phyloP scores from a whole-genome alignment of 2,888 invertebrate genomes.

The Acanthoscelides obtectus region DNA sequence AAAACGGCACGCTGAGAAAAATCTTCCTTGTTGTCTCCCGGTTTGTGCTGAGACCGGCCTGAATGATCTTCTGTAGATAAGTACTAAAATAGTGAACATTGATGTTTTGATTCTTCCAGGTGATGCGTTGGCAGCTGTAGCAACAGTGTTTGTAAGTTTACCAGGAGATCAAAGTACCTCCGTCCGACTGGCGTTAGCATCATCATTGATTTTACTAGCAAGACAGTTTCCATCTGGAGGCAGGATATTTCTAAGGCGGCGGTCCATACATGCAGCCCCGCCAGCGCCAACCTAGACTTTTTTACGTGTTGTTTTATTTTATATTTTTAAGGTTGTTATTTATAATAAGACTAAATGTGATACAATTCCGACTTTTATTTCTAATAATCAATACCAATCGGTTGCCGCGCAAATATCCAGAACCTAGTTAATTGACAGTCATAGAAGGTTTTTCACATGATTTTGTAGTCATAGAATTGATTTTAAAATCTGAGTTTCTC shows the following conservation, averaged over 20 bases:
- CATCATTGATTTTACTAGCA: constrained; percentile 69
- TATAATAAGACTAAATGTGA: constrained; percentile 18
- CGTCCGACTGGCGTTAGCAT: constrained; percentile 74
- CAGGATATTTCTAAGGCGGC: constrained; percentile 55
- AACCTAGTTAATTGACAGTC: too few relatives aligned
- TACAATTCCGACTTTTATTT: background rate
- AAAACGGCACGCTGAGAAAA: too few relatives aligned
- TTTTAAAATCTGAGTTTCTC: too few relatives aligned
- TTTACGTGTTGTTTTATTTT: constrained; percentile 16
- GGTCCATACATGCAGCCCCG: constrained; percentile 53
- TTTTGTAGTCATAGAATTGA: too few relatives aligned
- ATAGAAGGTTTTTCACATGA: too few relatives aligned
- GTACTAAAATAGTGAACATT: too few relatives aligned
- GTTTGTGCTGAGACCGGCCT: too few relatives aligned
- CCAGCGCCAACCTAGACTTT: constrained; percentile 43
- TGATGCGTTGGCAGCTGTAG: constrained; percentile 87
- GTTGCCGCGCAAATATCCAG: too few relatives aligned
- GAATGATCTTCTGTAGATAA: too few relatives aligned
- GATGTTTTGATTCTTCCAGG: constrained; percentile 44
- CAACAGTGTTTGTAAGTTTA: constrained; percentile 83
- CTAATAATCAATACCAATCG: background rate
- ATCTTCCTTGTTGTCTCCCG: too few relatives aligned
- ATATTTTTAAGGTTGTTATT: constrained; percentile 23
- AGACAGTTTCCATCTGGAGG: constrained; percentile 55
- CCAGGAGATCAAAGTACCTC: constrained; percentile 81